These are phyloP conservation scores for Oligia latruncula DNA, from an alignment of 2,888 invertebrate species.

Conservation along the genomic window DNA sequence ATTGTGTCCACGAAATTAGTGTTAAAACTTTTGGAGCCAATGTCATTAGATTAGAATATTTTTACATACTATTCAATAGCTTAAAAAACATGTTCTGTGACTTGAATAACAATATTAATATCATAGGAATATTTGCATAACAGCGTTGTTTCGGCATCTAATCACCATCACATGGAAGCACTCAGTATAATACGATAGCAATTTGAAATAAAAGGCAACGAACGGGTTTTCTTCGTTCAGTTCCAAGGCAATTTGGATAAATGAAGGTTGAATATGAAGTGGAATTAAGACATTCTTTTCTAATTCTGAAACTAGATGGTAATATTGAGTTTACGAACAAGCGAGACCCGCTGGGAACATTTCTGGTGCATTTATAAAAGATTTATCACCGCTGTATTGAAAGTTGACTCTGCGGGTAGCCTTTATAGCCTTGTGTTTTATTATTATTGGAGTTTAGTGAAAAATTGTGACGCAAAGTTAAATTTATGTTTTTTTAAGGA, in stretches of 20 bases:
- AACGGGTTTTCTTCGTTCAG: constrained; percentile 64
- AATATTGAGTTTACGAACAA: constrained; percentile 72
- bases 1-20: constrained; percentile 46
- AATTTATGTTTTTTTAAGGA: constrained; percentile 33
- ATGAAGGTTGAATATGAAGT: constrained; percentile 65
- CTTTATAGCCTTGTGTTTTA: constrained; percentile 69
- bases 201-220: constrained; percentile 63
- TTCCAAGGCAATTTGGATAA: constrained; percentile 58
- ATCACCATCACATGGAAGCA: constrained; percentile 58
- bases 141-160: constrained; percentile 69
- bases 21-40: constrained; percentile 40
- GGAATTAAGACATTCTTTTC: constrained; percentile 74
- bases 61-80: constrained; percentile 55
- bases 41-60: constrained; percentile 40
- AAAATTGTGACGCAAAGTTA: constrained; percentile 47
- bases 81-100: constrained; percentile 67
- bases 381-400: constrained; percentile 75
- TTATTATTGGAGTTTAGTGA: constrained; percentile 65
- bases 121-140: constrained; percentile 75
- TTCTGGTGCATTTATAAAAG: constrained; percentile 74
- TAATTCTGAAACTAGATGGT: constrained; percentile 71
- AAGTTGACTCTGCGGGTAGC: constrained; percentile 71
- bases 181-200: constrained; percentile 59
- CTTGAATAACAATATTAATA: constrained; percentile 69
- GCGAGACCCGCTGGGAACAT: constrained; percentile 73